Conservation (phyloP, 2,113 vertebrate genomes). For the Eurystomus gularis region DNA sequence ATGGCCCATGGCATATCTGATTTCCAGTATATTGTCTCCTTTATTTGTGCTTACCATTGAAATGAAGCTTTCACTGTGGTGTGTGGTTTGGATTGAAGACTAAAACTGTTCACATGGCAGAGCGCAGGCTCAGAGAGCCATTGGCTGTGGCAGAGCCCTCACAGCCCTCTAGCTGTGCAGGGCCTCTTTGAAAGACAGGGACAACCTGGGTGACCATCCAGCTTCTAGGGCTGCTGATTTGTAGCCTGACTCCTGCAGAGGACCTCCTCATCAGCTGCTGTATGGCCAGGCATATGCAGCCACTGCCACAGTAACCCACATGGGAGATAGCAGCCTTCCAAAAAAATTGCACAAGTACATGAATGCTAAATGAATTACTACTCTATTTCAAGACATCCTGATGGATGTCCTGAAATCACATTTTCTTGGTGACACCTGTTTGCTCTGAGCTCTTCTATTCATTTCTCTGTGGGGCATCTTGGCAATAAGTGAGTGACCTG, state of each 20-base stretch:
- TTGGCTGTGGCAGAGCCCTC: neutral
- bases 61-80: neutral
- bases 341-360: neutral
- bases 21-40: neutral
- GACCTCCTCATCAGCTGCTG: neutral
- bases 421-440: neutral
- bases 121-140: neutral
- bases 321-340: neutral
- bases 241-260: neutral
- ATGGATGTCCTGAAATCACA: neutral
- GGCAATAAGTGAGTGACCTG: neutral
- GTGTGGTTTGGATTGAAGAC: neutral
- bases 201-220: neutral
- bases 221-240: neutral
- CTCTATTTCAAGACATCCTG: neutral
- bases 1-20: neutral
- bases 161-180: too few species aligned
- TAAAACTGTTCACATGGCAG: neutral
- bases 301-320: neutral
- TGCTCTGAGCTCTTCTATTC: neutral
- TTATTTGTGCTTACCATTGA: neutral
- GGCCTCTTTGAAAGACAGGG: rapidly evolving
- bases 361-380: neutral
- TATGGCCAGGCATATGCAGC: neutral
- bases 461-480: neutral